Base-by-base conservation (phyloP, 2,113 vertebrate genomes). In the Laticauda colubrina region DNA sequence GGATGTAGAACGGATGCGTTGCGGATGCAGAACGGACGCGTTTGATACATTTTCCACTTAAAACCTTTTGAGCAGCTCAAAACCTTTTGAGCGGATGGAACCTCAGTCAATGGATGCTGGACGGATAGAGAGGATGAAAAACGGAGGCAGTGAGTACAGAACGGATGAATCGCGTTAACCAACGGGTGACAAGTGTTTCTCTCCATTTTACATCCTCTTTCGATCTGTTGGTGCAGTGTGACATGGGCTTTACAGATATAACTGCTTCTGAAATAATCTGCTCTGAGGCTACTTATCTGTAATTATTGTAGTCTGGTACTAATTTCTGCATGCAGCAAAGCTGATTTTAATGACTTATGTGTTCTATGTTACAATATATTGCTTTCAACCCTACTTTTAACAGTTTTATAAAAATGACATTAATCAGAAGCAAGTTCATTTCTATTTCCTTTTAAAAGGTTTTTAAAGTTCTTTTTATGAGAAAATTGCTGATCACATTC, bases 271-370 rank as follows among this genome's bases (percentile, higher is more conserved):
- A 90, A 95, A 95, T 88, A 95, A 94, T 88, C 81, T 96, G 94
- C 24, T 89, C 88, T 0, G 29, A 95, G 54, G 81, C 92, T 23
- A 91, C 55, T 88, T 85, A 53, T 90, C 91, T 91, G 86, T 94
- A 90, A 96, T 92, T 92, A 96, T 90, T 91, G 43, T 20, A 15
- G 18, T 87, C 51, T 87, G 51, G 48, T 94, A 51, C 89, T 94
- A 64, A 90, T 95, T 95, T 96, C 93, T 95, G 94, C 34, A 93
- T 94, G 93, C 94, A 95, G 92, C 95, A 90, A 69, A 93, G 93
- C 94, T 95, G 94, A 69, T 75, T 95, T 93, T 95, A 95, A 95
- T 95, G 95, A 54, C 95, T 95, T 94, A 94, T 94, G 91, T 93
- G 48, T 61, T 57, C 48, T 15, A 88, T 90, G 1, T 6, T 89